Percentiles rank a stretch among this genome's conserved stretches.
Evolutionary conservation across 2,888 invertebrate species (phyloP).

Genomic region (Elysia crispata): DNA sequence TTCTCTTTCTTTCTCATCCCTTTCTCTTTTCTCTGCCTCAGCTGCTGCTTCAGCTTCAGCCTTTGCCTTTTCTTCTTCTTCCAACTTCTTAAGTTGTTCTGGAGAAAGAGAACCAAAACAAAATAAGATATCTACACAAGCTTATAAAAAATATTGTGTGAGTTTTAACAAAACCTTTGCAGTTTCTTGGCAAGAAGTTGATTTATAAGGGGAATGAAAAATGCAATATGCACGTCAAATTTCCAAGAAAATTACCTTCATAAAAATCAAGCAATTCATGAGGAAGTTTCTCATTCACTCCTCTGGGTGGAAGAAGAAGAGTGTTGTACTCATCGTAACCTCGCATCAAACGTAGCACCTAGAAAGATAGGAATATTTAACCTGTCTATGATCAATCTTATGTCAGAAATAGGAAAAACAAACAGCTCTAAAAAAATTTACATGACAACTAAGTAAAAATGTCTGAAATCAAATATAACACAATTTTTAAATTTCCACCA

Average conservation of each 20-base stretch:
- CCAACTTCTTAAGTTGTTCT: constrained; percentile 76
- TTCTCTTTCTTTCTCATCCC: constrained; percentile 55
- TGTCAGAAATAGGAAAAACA: too few species aligned
- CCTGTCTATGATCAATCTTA: too few species aligned
- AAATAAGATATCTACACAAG: not conserved
- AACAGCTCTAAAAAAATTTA: too few species aligned
- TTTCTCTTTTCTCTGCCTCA: constrained; percentile 61
- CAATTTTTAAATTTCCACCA: too few species aligned
- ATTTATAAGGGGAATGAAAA: not conserved
- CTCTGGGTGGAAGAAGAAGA: constrained; percentile 76
- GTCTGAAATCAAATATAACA: too few species aligned
- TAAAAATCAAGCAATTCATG: constrained; percentile 75
- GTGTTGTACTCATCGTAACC: constrained; percentile 78
- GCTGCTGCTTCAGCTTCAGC: constrained; percentile 70
- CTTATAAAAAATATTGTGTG: not conserved
- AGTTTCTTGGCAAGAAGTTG: not conserved
- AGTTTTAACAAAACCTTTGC: not conserved
- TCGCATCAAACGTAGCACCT: constrained; percentile 76
- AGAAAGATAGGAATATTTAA: not conserved
- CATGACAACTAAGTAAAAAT: too few species aligned
- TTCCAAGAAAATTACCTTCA: constrained; percentile 71
- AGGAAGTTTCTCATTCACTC: constrained; percentile 76
- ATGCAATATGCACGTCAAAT: too few species aligned
- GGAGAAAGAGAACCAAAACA: constrained; percentile 22
- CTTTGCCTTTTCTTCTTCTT: constrained; percentile 71